phyloP scores from a whole-genome alignment of 2,888 invertebrate genomes.

The Crepidodera aurea region DNA sequence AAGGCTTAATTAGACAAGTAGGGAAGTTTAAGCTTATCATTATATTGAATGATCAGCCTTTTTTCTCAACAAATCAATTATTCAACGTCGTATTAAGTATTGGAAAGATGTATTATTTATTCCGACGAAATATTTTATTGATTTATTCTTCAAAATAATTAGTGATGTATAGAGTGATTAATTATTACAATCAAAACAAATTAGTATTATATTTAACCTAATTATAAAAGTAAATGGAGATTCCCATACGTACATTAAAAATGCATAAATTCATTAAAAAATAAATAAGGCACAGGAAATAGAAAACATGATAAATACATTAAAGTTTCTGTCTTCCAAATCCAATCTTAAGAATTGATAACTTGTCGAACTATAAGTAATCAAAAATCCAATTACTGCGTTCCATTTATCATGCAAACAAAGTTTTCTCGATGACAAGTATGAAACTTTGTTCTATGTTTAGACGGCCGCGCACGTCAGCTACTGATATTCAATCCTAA shows the following conservation, averaged over 20 bases:
- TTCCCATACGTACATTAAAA: slow-evolving; percentile 1
- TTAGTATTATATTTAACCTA: background rate
- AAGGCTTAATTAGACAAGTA: no score
- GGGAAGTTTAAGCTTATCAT: no score
- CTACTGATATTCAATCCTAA: slow-evolving; percentile 40
- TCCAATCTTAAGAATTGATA: slow-evolving; percentile 34
- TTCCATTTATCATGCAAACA: slow-evolving; percentile 47
- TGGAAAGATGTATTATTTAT: no score
- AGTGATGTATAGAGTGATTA: background rate
- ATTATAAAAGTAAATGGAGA: slow-evolving; percentile 3
- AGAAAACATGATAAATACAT: slow-evolving; percentile 26
- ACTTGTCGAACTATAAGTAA: slow-evolving; percentile 44
- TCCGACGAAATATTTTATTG: no score
- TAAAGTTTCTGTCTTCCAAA: slow-evolving; percentile 24
- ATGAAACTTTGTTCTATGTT: slow-evolving; percentile 43
- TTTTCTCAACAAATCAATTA: no score
- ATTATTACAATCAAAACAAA: background rate
- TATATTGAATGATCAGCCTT: no score
- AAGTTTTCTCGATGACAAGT: slow-evolving; percentile 46
- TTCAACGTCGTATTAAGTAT: no score
- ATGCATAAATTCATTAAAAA: slow-evolving; percentile 13
- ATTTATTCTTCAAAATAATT: background rate
- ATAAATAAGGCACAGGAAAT: slow-evolving; percentile 21
- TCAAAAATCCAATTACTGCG: slow-evolving; percentile 46
- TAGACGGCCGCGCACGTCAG: slow-evolving; percentile 33